Conservation (phyloP, 2,113 vertebrate species). For the Kobus ellipsiprymnus region DNA sequence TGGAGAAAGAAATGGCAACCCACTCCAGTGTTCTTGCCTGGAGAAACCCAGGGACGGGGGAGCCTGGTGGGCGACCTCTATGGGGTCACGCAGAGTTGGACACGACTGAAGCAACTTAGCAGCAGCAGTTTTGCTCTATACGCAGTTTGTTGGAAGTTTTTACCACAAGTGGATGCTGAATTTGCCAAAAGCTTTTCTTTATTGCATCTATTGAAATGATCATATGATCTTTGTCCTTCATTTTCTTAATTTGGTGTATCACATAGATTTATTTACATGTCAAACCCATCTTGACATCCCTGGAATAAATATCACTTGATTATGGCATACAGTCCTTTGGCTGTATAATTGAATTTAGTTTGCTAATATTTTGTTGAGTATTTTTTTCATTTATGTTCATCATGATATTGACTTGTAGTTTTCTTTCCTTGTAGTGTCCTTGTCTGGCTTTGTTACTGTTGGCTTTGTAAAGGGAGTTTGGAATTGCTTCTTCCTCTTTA, state of each 20-base stretch:
- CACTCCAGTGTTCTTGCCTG: too few relatives aligned
- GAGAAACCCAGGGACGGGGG: too few relatives aligned
- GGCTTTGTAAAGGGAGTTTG: neutral
- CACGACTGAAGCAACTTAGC: too few relatives aligned
- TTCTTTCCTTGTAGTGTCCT: neutral
- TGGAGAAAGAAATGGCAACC: too few relatives aligned
- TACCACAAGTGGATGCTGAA: neutral
- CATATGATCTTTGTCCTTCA: neutral
- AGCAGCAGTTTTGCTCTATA: neutral
- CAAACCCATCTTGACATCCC: neutral
- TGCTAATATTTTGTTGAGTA: neutral
- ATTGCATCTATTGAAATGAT: neutral
- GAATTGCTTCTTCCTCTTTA: neutral
- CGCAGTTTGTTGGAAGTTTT: neutral
- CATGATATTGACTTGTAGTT: neutral
- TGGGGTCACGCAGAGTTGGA: too few relatives aligned
- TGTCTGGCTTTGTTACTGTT: neutral
- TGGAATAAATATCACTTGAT: neutral
- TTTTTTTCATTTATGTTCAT: neutral
- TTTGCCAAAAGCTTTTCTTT: neutral
- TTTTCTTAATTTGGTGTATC: neutral
- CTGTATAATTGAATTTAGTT: neutral
- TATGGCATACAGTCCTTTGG: neutral
- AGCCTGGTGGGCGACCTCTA: too few relatives aligned
- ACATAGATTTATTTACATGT: neutral